Base-by-base conservation (phyloP, 2,888 invertebrate genomes). In the Tanytarsus gracilentus region DNA sequence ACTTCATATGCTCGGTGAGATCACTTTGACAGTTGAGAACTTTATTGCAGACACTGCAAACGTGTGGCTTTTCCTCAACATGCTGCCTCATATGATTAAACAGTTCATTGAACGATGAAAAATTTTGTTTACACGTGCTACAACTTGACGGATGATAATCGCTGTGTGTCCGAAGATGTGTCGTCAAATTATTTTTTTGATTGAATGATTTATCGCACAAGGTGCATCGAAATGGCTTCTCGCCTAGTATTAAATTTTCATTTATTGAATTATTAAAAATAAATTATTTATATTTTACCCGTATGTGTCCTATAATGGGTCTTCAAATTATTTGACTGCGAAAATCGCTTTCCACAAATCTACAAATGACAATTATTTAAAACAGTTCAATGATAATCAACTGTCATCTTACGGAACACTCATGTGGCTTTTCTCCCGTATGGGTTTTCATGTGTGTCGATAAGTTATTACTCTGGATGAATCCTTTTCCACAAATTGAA, bases 91-190 rank as follows among this genome's bases (percentile, higher is more conserved):
- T 59, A 25, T 59, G 59, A 33, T 48, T 25, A 16, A 59, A 59
- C 14, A 59, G 26, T 16, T 59, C 59, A 30, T 59, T 59, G n/a
- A 59, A 59, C 11, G 49, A 49, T 11, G 36, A 48, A 18, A 59
- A 59, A 5, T 23, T 30, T 36, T 49, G 59, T n/a, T 33, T 36
- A 33, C 59, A 59, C 48, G 50, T 59, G 26, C 49, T 49, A 18
- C 59, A 59, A 16, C 39, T 59, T 14, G 49, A 49, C 11, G 59
- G 59, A 33, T 59, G 59, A 27, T 59, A 59, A n/a, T 59, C 59
- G 16, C 44, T 36, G 36, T 56, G 56, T 1, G 56, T 56, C 29
- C 56, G 39, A 11, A 56, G 25, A 40, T 56, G 56, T 3, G 56
- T 50, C 6, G 59, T 49, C 7, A 59, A 16, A 26, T 59, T 59